Evolutionary conservation across 2,113 vertebrate species (phyloP).

Genomic region (Platichthys stellatus): DNA sequence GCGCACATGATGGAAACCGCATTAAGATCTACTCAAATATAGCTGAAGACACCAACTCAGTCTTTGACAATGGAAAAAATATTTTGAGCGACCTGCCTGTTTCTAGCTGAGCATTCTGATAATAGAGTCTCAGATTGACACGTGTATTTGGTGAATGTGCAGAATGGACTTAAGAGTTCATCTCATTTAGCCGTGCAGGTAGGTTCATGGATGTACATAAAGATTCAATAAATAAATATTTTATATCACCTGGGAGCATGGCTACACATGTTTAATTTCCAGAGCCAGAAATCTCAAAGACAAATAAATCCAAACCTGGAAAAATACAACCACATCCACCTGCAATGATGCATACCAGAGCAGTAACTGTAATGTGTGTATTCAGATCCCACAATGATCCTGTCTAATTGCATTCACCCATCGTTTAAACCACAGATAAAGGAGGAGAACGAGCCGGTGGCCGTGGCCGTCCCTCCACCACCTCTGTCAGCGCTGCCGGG

Average conservation of each 20-base stretch:
- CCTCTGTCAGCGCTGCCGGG: conserved; percentile 88
- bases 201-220: no score
- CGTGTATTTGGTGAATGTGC: no score
- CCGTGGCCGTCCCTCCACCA: conserved; percentile 77
- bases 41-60: background rate
- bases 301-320: no score
- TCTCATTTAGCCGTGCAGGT: no score
- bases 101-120: background rate
- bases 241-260: no score
- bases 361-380: background rate
- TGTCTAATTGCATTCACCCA: background rate
- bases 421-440: conserved; percentile 85
- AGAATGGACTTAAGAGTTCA: no score
- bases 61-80: background rate
- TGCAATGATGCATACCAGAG: no score
- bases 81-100: background rate
- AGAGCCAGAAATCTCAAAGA: no score
- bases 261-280: no score
- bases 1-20: background rate
- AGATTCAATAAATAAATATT: background rate
- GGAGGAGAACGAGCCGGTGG: conserved; percentile 88
- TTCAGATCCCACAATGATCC: background rate
- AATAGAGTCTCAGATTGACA: no score
- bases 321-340: no score
- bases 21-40: no score